These are phyloP conservation scores for Rhagonycha lutea DNA, from an alignment of 2,888 invertebrate species.

Conservation along the genomic window DNA sequence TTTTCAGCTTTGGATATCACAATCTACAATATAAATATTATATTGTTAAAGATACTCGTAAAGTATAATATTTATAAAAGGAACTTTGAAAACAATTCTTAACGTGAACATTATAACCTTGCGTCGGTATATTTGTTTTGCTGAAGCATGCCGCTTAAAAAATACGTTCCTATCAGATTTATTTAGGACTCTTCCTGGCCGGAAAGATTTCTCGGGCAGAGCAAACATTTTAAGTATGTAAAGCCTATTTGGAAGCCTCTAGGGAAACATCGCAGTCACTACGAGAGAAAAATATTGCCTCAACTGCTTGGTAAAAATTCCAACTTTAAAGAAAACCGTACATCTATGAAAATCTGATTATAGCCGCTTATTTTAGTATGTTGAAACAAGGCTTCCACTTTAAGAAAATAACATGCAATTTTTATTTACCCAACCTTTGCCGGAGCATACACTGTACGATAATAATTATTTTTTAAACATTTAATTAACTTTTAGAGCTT, in stretches of 20 bases:
- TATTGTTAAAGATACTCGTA: neutral
- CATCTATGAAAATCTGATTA: slow-evolving; percentile 23
- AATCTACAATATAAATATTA: neutral
- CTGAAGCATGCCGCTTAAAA: slow-evolving; percentile 19
- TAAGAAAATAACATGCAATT: neutral
- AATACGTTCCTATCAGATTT: slow-evolving; percentile 30
- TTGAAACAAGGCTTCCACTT: neutral
- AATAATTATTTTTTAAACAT: neutral
- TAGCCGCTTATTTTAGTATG: slow-evolving; percentile 10
- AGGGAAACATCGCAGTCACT: slow-evolving; percentile 29
- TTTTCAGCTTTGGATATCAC: neutral
- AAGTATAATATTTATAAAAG: neutral
- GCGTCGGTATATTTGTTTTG: slow-evolving; percentile 1
- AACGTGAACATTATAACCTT: neutral
- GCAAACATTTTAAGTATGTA: slow-evolving; percentile 31
- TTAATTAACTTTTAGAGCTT: neutral
- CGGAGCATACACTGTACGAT: neutral
- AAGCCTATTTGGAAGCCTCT: slow-evolving; percentile 28
- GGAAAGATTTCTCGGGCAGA: slow-evolving; percentile 28
- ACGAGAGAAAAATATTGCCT: slow-evolving; percentile 26
- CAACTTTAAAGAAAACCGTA: slow-evolving; percentile 11
- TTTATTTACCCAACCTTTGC: neutral
- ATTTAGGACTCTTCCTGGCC: slow-evolving; percentile 26
- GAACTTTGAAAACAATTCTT: neutral
- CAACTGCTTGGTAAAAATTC: slow-evolving; percentile 19